These are phyloP conservation scores for Halcyon senegalensis DNA, from an alignment of 2,113 vertebrate genomes.

Conservation along the genomic window DNA sequence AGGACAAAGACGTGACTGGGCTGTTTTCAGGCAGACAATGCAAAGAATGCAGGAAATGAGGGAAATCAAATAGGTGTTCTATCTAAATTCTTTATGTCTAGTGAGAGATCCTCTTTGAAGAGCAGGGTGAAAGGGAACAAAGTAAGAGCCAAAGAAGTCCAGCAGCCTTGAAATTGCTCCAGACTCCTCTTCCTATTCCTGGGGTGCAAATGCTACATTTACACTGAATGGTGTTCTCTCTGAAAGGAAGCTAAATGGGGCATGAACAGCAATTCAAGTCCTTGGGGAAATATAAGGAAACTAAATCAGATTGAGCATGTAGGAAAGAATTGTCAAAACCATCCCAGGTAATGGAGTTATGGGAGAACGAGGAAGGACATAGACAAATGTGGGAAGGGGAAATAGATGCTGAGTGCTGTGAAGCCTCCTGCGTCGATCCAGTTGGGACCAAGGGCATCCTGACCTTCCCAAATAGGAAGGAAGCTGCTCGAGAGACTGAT, in stretches of 20 bases:
- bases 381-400: conserved; percentile 24
- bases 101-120: neutral
- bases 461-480: neutral
- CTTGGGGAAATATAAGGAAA: conserved; percentile 41
- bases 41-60: neutral
- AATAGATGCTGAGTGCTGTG: conserved; percentile 6
- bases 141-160: neutral
- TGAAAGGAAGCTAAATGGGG: conserved; percentile 26
- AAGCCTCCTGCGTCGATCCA: neutral
- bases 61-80: neutral
- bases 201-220: neutral
- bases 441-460: neutral
- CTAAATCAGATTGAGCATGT: conserved; percentile 42
- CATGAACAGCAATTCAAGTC: conserved; percentile 27
- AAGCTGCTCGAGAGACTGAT: neutral
- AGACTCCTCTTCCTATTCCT: neutral
- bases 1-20: neutral
- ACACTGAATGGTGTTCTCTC: neutral
- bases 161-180: conserved; percentile 38
- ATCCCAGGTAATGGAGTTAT: conserved; percentile 34
- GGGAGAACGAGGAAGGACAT: neutral
- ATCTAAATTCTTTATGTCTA: neutral
- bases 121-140: neutral
- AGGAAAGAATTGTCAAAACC: conserved; percentile 34
- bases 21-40: neutral